A percentile compares a stretch with the other conserved stretches of the same genome.
These are phyloP conservation scores for Ectemnius cavifrons DNA, from an alignment of 2,888 invertebrate genomes.

Conservation along the genomic window DNA sequence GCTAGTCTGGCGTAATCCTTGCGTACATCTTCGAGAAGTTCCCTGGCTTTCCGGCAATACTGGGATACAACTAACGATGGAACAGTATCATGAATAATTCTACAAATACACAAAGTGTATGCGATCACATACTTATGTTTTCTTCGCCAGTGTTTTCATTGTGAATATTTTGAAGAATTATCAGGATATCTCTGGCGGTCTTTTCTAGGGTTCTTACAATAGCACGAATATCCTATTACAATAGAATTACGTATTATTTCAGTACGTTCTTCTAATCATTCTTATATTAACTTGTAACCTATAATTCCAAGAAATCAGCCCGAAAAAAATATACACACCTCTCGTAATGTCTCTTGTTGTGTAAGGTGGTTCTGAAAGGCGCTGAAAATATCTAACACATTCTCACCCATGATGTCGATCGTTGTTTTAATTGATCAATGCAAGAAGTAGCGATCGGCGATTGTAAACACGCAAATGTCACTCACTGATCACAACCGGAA, in stretches of 20 bases:
- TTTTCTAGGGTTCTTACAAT: conserved; percentile 89
- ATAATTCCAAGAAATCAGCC: no score
- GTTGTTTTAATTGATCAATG: not conserved
- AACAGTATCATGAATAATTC: not conserved
- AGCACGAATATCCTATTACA: conserved; percentile 82
- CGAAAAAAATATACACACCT: conserved; percentile 80
- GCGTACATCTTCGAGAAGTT: conserved; percentile 83
- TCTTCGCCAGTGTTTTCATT: conserved; percentile 83
- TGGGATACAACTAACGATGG: conserved; percentile 79
- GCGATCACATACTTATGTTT: conserved; percentile 80
- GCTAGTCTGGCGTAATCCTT: conserved; percentile 83
- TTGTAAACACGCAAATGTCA: not conserved
- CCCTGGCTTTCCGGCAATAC: conserved; percentile 83
- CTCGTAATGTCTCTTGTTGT: conserved; percentile 88
- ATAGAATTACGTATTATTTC: conserved; percentile 33
- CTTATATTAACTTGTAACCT: conserved; percentile 28
- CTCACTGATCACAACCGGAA: no score
- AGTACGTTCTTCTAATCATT: not conserved
- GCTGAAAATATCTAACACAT: conserved; percentile 83
- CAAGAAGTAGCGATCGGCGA: conserved; percentile 9
- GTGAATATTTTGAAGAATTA: conserved; percentile 90
- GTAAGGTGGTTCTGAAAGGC: conserved; percentile 89
- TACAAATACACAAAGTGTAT: conserved; percentile 1
- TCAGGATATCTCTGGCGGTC: conserved; percentile 87
- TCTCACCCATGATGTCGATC: conserved; percentile 77